Evolutionary conservation across 2,797 vertebrate genomes (phyloP), one percentile per base, ranked within the genome.

Genomic region (Siniperca scherzeri): DNA sequence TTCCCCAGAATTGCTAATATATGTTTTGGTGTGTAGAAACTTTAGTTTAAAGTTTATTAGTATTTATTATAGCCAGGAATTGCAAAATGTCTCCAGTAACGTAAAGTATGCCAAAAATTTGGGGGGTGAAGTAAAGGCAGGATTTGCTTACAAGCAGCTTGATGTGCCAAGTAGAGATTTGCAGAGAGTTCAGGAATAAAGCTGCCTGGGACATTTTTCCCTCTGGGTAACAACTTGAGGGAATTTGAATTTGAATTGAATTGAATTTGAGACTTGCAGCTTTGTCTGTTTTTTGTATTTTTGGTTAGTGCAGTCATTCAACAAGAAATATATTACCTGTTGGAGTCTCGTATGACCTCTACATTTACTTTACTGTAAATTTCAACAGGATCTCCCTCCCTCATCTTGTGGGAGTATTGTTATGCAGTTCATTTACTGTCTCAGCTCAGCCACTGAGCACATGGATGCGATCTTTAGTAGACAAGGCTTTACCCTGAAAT

Each of bases 401-500:
- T 85, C 30, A 2, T 78, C 52, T 46, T 57, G 38, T 30, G 61
- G 74, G 70, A 83, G 42, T 57, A 61, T 12, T 76, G 60, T 68
- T 65, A 17, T 68, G 75, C 70, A 78, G 75, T 66, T 62, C 30
- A 30, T 85, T 81, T 78, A 53, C 70, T 72, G 61, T n/a, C 77
- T 84, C 67, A 25, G 77, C 77, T 69, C 64, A 62, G 81, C 65
- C 79, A 14, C 72, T 3, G 59, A 85, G 86, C 86, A 88, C 89
- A 88, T 87, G 90, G 89, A 87, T 84, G 80, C 74, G 71, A 91
- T 90, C 86, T 87, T 74, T 65, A 81, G 71, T 48, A 77, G 82
- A 83, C 38, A 3, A 72, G 85, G 89, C 86, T 84, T 81, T 72
- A 33, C 89, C 89, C 80, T 76, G 71, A 93, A 94, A 88, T 93